Conservation (phyloP, 2,888 invertebrate genomes). For the Ethmia dodecea region DNA sequence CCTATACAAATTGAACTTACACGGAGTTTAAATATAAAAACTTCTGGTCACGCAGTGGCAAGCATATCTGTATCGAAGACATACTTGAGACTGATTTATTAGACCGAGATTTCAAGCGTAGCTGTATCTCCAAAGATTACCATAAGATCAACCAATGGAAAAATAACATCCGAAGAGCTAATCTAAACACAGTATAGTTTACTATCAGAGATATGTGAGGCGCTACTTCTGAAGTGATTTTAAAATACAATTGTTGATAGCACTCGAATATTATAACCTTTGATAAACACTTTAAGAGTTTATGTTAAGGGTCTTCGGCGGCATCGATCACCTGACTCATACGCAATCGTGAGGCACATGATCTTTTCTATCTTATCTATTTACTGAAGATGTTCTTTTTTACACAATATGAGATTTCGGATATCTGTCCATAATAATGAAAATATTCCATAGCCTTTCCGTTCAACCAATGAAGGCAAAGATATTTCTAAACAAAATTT, state of each 20-base stretch:
- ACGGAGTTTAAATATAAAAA: too few relatives aligned
- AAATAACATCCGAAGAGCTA: conserved; percentile 4
- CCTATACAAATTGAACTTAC: too few relatives aligned
- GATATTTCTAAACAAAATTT: too few relatives aligned
- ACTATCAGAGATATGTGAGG: conserved; percentile 10
- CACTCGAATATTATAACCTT: not conserved
- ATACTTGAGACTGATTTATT: too few relatives aligned
- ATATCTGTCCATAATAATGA: too few relatives aligned
- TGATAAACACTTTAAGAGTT: conserved; percentile 30
- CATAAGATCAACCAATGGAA: conserved; percentile 8
- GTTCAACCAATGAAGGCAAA: too few relatives aligned
- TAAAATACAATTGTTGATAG: conserved; percentile 18
- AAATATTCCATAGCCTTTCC: too few relatives aligned
- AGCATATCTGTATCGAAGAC: too few relatives aligned
- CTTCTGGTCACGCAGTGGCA: too few relatives aligned
- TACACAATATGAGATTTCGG: conserved; percentile 19
- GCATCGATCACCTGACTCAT: conserved; percentile 47
- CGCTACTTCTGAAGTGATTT: conserved; percentile 29
- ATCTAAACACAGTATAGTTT: conserved; percentile 11
- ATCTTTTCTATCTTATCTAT: conserved; percentile 29
- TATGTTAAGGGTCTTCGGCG: conserved; percentile 24
- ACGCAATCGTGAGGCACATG: conserved; percentile 44
- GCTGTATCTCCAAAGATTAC: too few relatives aligned
- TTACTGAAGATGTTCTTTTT: conserved; percentile 17
- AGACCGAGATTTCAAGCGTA: too few relatives aligned